phyloP scores from a whole-genome alignment of 1,140 invertebrate genomes.

The Daktulosphaira vitifoliae region DNA sequence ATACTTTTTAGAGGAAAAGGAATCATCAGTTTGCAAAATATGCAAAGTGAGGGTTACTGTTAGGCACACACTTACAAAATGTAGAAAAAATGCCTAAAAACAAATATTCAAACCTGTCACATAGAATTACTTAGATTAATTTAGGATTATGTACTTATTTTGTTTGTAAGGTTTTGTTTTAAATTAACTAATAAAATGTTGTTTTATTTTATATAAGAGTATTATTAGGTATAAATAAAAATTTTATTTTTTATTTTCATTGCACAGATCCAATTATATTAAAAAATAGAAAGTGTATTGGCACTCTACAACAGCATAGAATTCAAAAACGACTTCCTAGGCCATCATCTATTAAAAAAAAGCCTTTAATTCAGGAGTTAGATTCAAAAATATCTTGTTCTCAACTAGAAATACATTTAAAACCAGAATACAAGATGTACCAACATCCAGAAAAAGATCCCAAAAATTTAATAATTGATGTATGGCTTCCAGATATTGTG shows the following conservation, averaged over 20 bases:
- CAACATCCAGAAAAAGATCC: constrained; percentile 1
- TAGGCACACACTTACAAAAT: too few relatives aligned
- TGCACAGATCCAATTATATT: constrained; percentile 20
- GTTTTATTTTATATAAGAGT: too few relatives aligned
- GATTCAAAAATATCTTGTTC: background rate
- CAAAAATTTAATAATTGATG: constrained; percentile 1
- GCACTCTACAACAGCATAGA: constrained; percentile 27
- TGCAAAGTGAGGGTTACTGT: too few relatives aligned
- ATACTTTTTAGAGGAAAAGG: too few relatives aligned
- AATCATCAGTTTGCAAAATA: too few relatives aligned
- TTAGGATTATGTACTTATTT: too few relatives aligned
- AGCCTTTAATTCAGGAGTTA: constrained; percentile 16
- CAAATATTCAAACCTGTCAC: too few relatives aligned
- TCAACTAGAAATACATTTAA: background rate
- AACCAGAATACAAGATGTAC: constrained; percentile 13
- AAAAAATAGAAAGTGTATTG: constrained; percentile 28
- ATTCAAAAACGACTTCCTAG: constrained; percentile 32
- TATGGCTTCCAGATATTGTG: constrained; percentile 19
- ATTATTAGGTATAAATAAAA: too few relatives aligned
- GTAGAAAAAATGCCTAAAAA: too few relatives aligned
- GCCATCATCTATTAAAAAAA: constrained; percentile 12
- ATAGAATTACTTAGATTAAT: too few relatives aligned
- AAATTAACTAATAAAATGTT: too few relatives aligned
- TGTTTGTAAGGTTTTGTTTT: too few relatives aligned
- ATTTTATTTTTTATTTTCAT: background rate